phyloP scores from a whole-genome alignment of 2,888 invertebrate genomes.

The Mermis nigrescens region DNA sequence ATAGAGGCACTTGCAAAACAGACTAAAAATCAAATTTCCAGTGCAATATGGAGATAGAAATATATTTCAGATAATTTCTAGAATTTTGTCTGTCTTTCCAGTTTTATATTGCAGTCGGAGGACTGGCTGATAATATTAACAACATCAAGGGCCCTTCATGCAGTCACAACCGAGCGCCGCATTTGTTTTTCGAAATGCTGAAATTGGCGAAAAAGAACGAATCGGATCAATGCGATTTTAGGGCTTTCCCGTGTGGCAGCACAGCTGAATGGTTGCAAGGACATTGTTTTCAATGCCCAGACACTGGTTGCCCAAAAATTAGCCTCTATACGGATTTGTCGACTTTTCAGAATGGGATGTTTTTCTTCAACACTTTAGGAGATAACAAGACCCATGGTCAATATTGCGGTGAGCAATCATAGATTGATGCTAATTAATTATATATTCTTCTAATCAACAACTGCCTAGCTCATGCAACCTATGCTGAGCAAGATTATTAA shows the following conservation, averaged over 20 bases:
- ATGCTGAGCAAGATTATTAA: no score
- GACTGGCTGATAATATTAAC: background rate
- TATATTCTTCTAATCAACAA: background rate
- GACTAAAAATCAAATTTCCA: no score
- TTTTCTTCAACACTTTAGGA: background rate
- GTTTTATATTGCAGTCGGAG: no score
- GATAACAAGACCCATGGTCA: background rate
- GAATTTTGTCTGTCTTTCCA: no score
- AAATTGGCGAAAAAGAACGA: conserved; percentile 33
- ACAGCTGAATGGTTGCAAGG: conserved; percentile 60
- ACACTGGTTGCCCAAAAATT: background rate
- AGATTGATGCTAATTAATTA: background rate
- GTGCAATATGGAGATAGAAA: no score
- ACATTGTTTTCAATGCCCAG: conserved; percentile 38
- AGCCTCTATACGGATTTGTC: background rate
- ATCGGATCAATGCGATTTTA: conserved; percentile 53
- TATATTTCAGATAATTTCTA: no score
- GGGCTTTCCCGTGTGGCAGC: conserved; percentile 55
- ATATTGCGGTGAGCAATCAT: background rate
- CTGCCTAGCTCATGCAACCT: no score
- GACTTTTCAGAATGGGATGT: background rate
- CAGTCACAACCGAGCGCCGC: conserved; percentile 64
- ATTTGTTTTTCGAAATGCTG: conserved; percentile 63
- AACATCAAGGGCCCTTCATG: conserved; percentile 44
- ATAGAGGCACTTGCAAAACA: no score